phyloP scores from a whole-genome alignment of 2,888 invertebrate species.

The Melanargia galathea region DNA sequence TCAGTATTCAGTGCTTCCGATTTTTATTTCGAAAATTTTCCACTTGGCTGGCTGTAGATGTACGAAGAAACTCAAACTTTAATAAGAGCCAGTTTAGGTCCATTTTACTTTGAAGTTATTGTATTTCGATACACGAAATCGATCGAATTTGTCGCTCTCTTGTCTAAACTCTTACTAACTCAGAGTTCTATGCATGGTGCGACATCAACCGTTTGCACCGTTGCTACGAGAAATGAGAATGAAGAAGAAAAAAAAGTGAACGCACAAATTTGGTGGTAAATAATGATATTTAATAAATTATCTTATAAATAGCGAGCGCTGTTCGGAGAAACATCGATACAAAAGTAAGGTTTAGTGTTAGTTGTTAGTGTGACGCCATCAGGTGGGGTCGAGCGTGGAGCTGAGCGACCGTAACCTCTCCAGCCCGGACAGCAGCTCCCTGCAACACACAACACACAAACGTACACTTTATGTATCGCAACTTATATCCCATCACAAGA shows the following conservation, averaged over 20 bases:
- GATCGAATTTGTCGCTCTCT: too few species aligned
- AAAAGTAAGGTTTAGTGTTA: conserved; percentile 9
- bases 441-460: conserved; percentile 46
- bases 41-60: too few species aligned
- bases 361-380: conserved; percentile 45
- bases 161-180: too few species aligned
- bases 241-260: not conserved
- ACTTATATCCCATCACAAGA: too few species aligned
- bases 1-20: too few species aligned
- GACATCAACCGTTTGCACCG: not conserved
- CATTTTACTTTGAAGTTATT: too few species aligned
- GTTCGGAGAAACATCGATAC: conserved; percentile 24
- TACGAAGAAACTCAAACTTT: too few species aligned
- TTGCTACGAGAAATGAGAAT: not conserved
- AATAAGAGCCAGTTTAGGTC: too few species aligned
- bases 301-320: conserved; percentile 33
- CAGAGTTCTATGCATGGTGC: not conserved
- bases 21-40: too few species aligned
- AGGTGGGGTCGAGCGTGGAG: conserved; percentile 66
- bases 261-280: conserved; percentile 23
- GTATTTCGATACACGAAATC: too few species aligned
- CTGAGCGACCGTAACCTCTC: conserved; percentile 68
- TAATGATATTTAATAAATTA: conserved; percentile 35
- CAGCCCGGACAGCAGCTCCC: conserved; percentile 69
- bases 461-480: not conserved